Percentiles rank a stretch among this genome's conserved stretches.
Evolutionary conservation across 2,113 vertebrate genomes (phyloP).

Genomic region (Nipponia nippon): DNA sequence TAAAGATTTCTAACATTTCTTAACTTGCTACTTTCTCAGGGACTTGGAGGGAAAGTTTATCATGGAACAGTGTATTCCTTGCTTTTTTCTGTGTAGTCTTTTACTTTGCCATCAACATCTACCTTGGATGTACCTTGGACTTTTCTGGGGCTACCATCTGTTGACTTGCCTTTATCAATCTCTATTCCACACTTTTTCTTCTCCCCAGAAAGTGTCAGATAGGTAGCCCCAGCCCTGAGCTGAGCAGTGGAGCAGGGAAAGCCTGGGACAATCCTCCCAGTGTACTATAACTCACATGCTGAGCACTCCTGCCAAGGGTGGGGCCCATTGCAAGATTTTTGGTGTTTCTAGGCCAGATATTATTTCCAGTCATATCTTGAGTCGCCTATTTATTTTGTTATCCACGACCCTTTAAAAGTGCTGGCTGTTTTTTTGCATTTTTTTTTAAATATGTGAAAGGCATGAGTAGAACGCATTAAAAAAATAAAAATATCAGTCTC

Average conservation of each 20-base stretch:
- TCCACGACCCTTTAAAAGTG: neutral
- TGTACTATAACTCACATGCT: neutral
- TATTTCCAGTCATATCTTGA: slow-evolving; percentile 30
- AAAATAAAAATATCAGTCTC: neutral
- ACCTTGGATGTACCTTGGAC: neutral
- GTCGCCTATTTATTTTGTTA: slow-evolving; percentile 24
- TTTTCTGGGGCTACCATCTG: neutral
- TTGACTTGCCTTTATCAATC: neutral
- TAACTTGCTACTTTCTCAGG: neutral
- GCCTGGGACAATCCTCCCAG: neutral
- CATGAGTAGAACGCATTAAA: neutral
- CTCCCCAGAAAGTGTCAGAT: neutral
- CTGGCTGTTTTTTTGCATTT: neutral
- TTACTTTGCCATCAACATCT: neutral
- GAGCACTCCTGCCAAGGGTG: slow-evolving; percentile 29
- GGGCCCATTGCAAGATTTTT: neutral
- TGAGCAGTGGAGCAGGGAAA: neutral
- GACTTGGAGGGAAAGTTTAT: neutral
- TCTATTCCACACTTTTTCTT: neutral
- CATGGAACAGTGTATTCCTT: neutral
- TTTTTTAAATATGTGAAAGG: neutral
- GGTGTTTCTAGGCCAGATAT: slow-evolving; percentile 27
- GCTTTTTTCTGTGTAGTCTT: neutral
- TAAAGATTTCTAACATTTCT: neutral
- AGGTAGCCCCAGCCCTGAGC: neutral